phyloP scores from a whole-genome alignment of 2,888 invertebrate genomes.

The Scaptomyza flava region DNA sequence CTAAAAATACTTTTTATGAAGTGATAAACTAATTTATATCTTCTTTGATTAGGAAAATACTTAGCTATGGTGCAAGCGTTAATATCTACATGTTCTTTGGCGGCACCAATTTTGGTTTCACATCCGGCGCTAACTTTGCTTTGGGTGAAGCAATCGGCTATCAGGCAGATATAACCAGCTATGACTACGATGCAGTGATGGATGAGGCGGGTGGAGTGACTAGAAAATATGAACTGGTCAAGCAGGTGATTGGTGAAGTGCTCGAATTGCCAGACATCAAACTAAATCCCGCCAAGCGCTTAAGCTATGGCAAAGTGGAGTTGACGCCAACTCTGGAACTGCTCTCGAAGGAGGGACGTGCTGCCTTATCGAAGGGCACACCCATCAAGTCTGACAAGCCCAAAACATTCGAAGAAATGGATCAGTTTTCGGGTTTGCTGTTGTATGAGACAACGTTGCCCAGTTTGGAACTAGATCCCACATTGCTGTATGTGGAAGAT shows the following conservation, averaged over 20 bases:
- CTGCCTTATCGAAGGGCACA: conserved; percentile 63
- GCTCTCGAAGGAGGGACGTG: conserved; percentile 73
- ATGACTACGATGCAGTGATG: conserved; percentile 96
- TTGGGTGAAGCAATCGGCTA: conserved; percentile 84
- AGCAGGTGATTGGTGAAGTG: conserved; percentile 87
- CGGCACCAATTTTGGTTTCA: conserved; percentile 93
- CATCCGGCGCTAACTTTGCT: conserved; percentile 85
- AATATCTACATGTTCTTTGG: conserved; percentile 97
- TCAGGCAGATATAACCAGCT: conserved; percentile 91
- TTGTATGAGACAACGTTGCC: conserved; percentile 87
- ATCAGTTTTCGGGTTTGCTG: conserved; percentile 87
- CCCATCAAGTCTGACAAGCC: conserved; percentile 80
- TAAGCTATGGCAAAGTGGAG: conserved; percentile 87
- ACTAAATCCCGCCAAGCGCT: conserved; percentile 87
- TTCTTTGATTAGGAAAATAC: conserved; percentile 84
- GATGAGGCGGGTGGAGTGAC: conserved; percentile 95
- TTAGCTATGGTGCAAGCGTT: conserved; percentile 87
- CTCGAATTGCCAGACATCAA: conserved; percentile 84
- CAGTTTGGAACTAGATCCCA: conserved; percentile 75
- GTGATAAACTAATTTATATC: too few species aligned
- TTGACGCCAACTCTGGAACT: conserved; percentile 84
- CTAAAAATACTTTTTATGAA: neutral
- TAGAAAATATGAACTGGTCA: conserved; percentile 90
- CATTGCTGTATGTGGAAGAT: conserved; percentile 85
- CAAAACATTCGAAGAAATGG: conserved; percentile 87